Evolutionary conservation across 2,113 vertebrate genomes (phyloP).

Genomic region (Solea senegalensis): DNA sequence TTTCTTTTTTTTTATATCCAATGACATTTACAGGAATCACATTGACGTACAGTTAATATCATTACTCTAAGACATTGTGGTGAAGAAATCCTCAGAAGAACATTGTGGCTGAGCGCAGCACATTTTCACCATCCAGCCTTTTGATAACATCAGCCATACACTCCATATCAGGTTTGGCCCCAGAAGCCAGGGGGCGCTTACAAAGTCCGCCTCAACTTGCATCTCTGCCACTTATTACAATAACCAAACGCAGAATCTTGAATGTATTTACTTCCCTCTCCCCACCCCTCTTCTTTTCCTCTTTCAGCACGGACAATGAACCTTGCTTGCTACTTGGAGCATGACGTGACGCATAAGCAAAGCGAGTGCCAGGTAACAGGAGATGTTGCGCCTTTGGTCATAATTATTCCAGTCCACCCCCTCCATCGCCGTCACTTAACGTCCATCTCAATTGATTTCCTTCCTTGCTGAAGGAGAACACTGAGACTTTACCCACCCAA

Average conservation of each 20-base stretch:
- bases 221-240: conserved; percentile 63
- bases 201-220: conserved; percentile 39
- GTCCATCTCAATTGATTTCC: conserved; percentile 32
- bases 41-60: conserved; percentile 43
- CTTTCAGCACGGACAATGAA: conserved; percentile 40
- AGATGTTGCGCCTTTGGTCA: conserved; percentile 77
- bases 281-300: conserved; percentile 22
- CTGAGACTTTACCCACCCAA: conserved; percentile 21
- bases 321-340: conserved; percentile 53
- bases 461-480: conserved; percentile 37
- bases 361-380: conserved; percentile 68
- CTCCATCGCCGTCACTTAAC: conserved; percentile 37
- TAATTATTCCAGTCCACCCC: conserved; percentile 62
- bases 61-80: conserved; percentile 47
- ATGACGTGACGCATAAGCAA: conserved; percentile 61
- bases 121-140: conserved; percentile 9
- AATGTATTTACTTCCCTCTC: conserved; percentile 48
- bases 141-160: conserved; percentile 14
- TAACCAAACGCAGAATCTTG: conserved; percentile 57
- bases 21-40: conserved; percentile 24
- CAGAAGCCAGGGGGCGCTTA: conserved; percentile 23
- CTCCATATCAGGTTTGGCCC: conserved; percentile 8
- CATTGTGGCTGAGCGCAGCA: background rate
- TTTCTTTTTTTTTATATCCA: background rate
- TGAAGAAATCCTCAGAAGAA: conserved; percentile 38